Base-by-base conservation (phyloP, 2,888 invertebrate genomes). In the Spodoptera littoralis region DNA sequence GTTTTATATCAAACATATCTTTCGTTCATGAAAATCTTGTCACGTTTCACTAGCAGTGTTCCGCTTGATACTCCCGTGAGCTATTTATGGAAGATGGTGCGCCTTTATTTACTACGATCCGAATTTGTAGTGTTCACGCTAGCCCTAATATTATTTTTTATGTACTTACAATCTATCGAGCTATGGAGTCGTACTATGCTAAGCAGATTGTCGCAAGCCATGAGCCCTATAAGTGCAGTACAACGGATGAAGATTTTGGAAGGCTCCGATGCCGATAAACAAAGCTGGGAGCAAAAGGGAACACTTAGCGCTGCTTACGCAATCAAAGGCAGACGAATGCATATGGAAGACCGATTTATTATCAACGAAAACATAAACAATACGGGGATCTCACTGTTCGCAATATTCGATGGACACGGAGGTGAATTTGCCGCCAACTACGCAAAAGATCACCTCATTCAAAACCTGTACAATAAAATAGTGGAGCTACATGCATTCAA, bases 331-430 rank as follows among this genome's bases (percentile, higher is more conserved):
- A 96, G 98, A 73, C 95, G 99, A 84, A 96, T 97, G 70, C 97
- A 97, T 76, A 99, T 99, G 99, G 99, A 99, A 95, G 99, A 99
- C 90, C 96, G 98, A 84, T 99, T 98, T 90, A 98, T 98, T 60
- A 96, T 98, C 57, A 97, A 98, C 76, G 97, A 97, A 89, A 97
- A 98, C 85, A 96, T 98, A 58, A 97, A 97, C 87, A 96, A 97
- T 77, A 98, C 98, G 22, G 98, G 97, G 24, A 97, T 98, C 58
- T 97, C 98, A 22, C 94, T 99, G 64, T 98, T 98, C 92, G 98
- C 98, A 49, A 97, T 99, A 76, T 99, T 98, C 89, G 99, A 99
- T 92, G 99, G 99, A 0, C 99, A 99, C 89, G 99, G 99, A 55
- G 99, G 99, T 46, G 98, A 98, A 94, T 98, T 98, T 94, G 98